phyloP scores from a whole-genome alignment of 2,888 invertebrate species.

The Temnothorax rugatulus region DNA sequence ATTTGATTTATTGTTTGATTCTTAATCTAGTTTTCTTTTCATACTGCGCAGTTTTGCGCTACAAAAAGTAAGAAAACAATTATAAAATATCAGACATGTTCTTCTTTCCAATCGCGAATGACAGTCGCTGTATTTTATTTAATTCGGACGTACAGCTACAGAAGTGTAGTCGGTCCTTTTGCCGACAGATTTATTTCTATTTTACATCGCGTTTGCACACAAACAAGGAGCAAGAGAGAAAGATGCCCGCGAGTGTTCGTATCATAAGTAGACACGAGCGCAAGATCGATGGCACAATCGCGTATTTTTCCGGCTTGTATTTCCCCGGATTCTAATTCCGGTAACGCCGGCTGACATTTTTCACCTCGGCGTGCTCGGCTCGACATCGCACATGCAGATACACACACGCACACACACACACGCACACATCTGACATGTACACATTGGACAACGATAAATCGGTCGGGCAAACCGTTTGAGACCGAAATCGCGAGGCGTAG shows the following conservation, averaged over 20 bases:
- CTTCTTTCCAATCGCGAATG: background rate
- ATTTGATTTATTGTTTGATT: background rate
- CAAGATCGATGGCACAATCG: slow-evolving; percentile 51
- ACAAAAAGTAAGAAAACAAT: background rate
- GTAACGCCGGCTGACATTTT: slow-evolving; percentile 47
- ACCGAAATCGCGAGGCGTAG: slow-evolving; percentile 55
- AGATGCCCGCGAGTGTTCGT: background rate
- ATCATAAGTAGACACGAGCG: slow-evolving; percentile 25
- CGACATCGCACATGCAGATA: background rate
- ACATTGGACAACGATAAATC: slow-evolving; percentile 58
- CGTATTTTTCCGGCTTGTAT: slow-evolving; percentile 50
- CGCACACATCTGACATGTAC: background rate
- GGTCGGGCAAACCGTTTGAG: slow-evolving; percentile 58
- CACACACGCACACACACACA: background rate
- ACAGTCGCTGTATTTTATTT: background rate
- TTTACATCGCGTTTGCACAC: background rate
- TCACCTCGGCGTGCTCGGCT: slow-evolving; percentile 43
- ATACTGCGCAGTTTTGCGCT: background rate
- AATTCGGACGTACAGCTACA: background rate
- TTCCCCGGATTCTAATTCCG: slow-evolving; percentile 52
- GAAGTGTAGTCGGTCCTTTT: background rate
- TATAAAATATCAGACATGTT: background rate
- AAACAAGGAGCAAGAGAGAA: background rate
- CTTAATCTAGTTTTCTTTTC: background rate
- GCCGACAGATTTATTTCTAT: background rate